Conservation (phyloP, 2,113 vertebrate genomes). For the Micronisus gabar region DNA sequence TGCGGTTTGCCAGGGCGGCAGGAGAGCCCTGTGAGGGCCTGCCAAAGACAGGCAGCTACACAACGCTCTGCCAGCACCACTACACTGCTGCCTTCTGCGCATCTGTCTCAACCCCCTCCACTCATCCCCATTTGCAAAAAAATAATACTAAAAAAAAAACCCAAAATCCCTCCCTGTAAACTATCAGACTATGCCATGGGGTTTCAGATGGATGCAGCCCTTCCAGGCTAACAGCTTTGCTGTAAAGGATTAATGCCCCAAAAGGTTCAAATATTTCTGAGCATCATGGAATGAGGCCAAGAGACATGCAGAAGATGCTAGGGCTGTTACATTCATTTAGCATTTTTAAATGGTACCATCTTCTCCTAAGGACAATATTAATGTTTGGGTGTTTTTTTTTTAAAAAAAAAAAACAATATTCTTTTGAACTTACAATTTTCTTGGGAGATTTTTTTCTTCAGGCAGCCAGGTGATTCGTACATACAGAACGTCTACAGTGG, state of each 20-base stretch:
- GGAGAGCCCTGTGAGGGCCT: not conserved
- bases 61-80: not conserved
- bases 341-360: not conserved
- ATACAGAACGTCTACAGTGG: not conserved
- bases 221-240: not conserved
- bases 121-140: not conserved
- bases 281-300: not conserved
- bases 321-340: not conserved
- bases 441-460: not conserved
- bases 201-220: not conserved
- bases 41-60: not conserved
- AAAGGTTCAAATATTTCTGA: not conserved
- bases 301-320: accelerated
- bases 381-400: not conserved
- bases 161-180: not conserved
- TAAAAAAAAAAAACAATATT: not conserved
- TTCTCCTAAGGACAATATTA: not conserved
- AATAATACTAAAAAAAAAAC: not conserved
- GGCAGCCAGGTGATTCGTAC: not conserved
- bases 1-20: not conserved
- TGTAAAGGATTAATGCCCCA: not conserved
- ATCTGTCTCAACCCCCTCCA: not conserved
- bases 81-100: accelerated
- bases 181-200: not conserved
- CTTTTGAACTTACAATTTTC: not conserved